Conservation (phyloP, 2,888 invertebrate species). For the Tineola bisselliella region DNA sequence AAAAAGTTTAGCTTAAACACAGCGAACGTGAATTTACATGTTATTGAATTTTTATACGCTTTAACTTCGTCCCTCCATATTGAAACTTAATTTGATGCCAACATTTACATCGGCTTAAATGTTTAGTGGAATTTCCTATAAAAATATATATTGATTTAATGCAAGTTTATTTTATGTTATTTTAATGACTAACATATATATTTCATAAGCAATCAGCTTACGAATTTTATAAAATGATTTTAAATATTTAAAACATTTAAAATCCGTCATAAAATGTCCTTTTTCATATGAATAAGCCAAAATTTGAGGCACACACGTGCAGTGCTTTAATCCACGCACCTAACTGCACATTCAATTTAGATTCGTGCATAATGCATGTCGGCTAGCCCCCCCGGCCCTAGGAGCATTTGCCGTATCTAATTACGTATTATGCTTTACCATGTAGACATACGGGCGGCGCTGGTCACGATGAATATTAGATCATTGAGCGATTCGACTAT, state of each 20-base stretch:
- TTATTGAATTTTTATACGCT: constrained; percentile 58
- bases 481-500: constrained; percentile 38
- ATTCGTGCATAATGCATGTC: constrained; percentile 59
- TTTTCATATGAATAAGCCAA: not conserved
- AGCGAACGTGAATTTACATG: constrained; percentile 56
- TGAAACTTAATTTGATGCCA: not conserved
- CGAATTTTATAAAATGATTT: not conserved
- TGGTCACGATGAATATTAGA: constrained; percentile 62
- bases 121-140: not conserved
- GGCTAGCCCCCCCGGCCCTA: constrained; percentile 36
- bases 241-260: not conserved
- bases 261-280: not conserved
- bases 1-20: constrained; percentile 48
- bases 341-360: constrained; percentile 60
- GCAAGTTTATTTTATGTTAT: too few relatives aligned
- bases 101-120: not conserved
- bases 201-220: too few relatives aligned
- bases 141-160: too few relatives aligned
- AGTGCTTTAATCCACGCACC: constrained; percentile 40
- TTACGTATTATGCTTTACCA: constrained; percentile 62
- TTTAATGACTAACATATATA: too few relatives aligned
- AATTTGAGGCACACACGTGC: not conserved
- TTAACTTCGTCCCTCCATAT: not conserved
- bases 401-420: constrained; percentile 61
- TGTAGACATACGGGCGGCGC: constrained; percentile 45